These are phyloP conservation scores for Myotis lucifugus DNA, from an alignment of 2,113 vertebrate species.

Conservation along the genomic window DNA sequence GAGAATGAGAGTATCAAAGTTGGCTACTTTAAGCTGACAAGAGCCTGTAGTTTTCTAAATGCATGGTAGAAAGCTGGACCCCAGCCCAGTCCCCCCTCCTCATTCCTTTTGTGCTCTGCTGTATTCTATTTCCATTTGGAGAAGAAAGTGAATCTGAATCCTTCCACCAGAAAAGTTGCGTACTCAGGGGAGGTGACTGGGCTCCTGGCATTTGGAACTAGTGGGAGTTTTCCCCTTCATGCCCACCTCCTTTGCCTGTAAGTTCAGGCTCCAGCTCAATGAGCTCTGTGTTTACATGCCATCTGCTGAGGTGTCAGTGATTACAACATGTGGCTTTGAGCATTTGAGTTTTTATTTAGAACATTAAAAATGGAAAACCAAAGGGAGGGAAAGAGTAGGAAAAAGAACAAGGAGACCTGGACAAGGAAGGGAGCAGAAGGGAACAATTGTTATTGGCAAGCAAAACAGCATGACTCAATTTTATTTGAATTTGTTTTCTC, in stretches of 20 bases:
- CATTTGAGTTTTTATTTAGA: slow-evolving; percentile 60
- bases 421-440: slow-evolving; percentile 54
- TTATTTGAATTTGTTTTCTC: slow-evolving; percentile 38
- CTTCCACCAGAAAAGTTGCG: background rate
- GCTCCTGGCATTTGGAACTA: background rate
- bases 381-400: slow-evolving; percentile 43
- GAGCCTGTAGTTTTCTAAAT: slow-evolving; percentile 5
- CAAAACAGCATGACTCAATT: slow-evolving; percentile 15
- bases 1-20: background rate
- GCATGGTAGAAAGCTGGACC: background rate
- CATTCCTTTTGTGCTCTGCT: background rate
- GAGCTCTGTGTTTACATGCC: slow-evolving; percentile 57
- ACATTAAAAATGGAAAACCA: slow-evolving; percentile 62
- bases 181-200: background rate
- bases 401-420: slow-evolving; percentile 56
- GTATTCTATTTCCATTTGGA: slow-evolving; percentile 4
- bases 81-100: background rate
- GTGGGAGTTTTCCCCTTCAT: background rate
- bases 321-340: slow-evolving; percentile 21
- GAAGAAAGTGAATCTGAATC: slow-evolving; percentile 49
- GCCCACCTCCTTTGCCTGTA: background rate
- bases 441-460: slow-evolving; percentile 58
- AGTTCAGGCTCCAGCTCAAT: background rate
- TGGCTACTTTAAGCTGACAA: slow-evolving; percentile 40
- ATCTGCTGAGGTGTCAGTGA: slow-evolving; percentile 36